These are phyloP conservation scores for Pterobdella sp. DNA, from an alignment of 2,888 invertebrate genomes.

Conservation along the genomic window DNA sequence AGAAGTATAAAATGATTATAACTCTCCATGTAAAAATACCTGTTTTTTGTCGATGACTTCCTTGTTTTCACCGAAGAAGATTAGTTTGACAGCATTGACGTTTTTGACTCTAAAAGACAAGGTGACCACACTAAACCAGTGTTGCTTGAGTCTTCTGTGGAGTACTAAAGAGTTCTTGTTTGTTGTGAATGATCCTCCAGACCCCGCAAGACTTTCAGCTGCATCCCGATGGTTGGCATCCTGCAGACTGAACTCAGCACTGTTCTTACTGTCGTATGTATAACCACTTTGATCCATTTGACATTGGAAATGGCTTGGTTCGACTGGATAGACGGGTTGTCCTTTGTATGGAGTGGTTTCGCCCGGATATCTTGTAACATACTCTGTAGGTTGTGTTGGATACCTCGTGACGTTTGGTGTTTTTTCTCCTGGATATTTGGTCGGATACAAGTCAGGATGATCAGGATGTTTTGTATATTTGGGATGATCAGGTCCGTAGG, in stretches of 20 bases:
- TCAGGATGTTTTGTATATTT: too few relatives aligned
- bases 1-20: background rate
- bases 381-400: background rate
- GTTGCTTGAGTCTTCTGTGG: background rate
- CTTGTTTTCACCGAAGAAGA: background rate
- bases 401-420: too few relatives aligned
- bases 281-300: background rate
- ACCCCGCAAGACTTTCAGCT: background rate
- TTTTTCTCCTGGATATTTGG: too few relatives aligned
- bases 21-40: background rate
- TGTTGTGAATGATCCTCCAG: background rate
- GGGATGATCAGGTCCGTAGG: too few relatives aligned
- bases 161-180: background rate
- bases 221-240: background rate
- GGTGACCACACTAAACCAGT: background rate
- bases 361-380: background rate
- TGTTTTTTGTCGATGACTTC: background rate
- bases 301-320: constrained; percentile 4
- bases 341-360: constrained; percentile 7
- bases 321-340: background rate
- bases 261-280: background rate
- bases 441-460: too few relatives aligned
- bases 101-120: background rate
- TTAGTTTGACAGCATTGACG: background rate
- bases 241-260: background rate